phyloP scores from a whole-genome alignment of 2,888 invertebrate genomes.

The Coremacera marginata region DNA sequence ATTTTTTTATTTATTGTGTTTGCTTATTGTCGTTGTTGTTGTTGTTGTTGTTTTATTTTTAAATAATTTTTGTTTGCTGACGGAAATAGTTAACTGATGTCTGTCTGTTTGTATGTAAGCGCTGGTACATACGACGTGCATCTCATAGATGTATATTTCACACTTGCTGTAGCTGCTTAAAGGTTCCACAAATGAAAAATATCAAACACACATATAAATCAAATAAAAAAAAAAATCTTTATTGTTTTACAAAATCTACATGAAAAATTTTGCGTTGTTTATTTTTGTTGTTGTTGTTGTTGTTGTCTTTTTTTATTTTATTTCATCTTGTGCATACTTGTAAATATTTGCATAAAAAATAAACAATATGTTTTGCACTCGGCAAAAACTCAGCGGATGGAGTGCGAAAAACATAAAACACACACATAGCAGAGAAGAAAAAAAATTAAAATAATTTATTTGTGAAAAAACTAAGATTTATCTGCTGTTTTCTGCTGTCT shows the following conservation, averaged over 20 bases:
- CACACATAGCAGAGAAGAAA: not conserved
- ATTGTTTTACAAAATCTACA: not conserved
- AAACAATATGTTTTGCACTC: not conserved
- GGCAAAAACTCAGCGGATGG: no score
- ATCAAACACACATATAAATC: not conserved
- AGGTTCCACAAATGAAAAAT: not conserved
- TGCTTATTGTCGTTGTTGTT: not conserved
- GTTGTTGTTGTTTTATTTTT: not conserved
- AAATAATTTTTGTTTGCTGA: not conserved
- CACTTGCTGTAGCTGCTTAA: no score
- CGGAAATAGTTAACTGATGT: slow-evolving; percentile 11
- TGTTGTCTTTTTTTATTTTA: not conserved
- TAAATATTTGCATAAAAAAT: slow-evolving; percentile 9
- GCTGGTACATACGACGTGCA: no score
- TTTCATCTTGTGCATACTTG: not conserved
- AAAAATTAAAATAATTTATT: no score
- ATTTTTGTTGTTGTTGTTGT: not conserved
- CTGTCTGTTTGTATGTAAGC: no score
- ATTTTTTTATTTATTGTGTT: not conserved
- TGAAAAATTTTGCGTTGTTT: not conserved
- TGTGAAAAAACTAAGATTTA: no score
- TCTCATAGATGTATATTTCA: no score
- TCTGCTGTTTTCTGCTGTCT: no score
- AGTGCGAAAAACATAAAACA: not conserved
- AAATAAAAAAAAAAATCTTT: not conserved